Base-by-base conservation (phyloP, 1,140 invertebrate genomes). In the Ceratosolen fusciceps region DNA sequence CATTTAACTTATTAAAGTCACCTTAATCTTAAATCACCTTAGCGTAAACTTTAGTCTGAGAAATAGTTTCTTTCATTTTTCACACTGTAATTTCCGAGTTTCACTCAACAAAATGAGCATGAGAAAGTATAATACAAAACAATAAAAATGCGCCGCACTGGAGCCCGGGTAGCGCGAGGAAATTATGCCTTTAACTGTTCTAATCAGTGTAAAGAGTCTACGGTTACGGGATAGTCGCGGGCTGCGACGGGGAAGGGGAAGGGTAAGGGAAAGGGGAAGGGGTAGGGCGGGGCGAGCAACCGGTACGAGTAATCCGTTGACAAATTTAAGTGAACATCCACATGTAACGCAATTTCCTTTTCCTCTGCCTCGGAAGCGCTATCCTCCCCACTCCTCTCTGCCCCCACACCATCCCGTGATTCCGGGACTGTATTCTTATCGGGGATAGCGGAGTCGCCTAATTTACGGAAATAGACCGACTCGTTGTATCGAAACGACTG, bases 391-490 rank as follows among this genome's bases (percentile, higher is more conserved):
- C n/a, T n/a, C n/a, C n/a, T n/a, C n/a, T n/a, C n/a, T n/a, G n/a
- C n/a, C n/a, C n/a, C n/a, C n/a, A n/a, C n/a, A n/a, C n/a, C n/a
- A n/a, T n/a, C n/a, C n/a, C n/a, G n/a, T n/a, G n/a, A n/a, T n/a
- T n/a, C n/a, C 19, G 24, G 34, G 26, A 31, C 34, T 49, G n/a
- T 34, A 56, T 58, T 60, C 58, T 74, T 79, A 79, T 79, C 72
- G 49, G n/a, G n/a, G 56, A 2, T 12, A 37, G 47, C 24, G 26
- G 60, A 65, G 26, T 74, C 68, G 79, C 79, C 80, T 85, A 83
- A 86, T 85, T 83, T 81, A 81, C 82, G 84, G 82, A 86, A 86
- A 86, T 85, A 82, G 83, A 74, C 37, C 71, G n/a, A n/a, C n/a
- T n/a, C n/a, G n/a, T n/a, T n/a, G n/a, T n/a, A n/a, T n/a, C n/a